Evolutionary conservation across 2,888 invertebrate species (phyloP).

Genomic region (Drosophila kokeensis): DNA sequence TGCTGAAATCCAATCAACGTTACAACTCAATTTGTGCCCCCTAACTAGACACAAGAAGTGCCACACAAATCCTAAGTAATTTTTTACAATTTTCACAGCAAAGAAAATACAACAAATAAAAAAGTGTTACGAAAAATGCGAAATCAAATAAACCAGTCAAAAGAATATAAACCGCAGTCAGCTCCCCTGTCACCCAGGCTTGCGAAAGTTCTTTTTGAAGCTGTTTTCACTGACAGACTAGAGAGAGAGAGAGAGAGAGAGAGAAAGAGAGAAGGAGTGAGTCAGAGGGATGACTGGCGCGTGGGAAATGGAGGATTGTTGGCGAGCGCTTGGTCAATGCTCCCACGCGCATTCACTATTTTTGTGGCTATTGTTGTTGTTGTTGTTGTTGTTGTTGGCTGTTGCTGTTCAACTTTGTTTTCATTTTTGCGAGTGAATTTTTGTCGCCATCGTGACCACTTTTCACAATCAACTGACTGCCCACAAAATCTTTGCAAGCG

Average conservation of each 20-base stretch:
- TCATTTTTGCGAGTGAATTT: constrained; percentile 75
- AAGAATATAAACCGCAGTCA: constrained; percentile 69
- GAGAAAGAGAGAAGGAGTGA: no score
- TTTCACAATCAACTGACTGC: constrained; percentile 75
- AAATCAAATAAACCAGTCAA: constrained; percentile 77
- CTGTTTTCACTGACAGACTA: constrained; percentile 18
- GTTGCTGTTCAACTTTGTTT: constrained; percentile 67
- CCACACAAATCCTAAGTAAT: constrained; percentile 61
- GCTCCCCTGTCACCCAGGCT: background rate
- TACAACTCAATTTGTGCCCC: constrained; percentile 66
- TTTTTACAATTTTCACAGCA: constrained; percentile 46
- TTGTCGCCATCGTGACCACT: constrained; percentile 75
- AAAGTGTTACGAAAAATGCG: constrained; percentile 17
- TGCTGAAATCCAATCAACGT: constrained; percentile 49
- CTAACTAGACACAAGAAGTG: constrained; percentile 47
- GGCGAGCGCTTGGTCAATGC: constrained; percentile 29
- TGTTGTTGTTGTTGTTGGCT: constrained; percentile 11
- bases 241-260: no score
- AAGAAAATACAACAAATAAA: background rate
- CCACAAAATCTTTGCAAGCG: constrained; percentile 55
- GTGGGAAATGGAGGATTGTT: constrained; percentile 11
- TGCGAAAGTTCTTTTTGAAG: constrained; percentile 58
- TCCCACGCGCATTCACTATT: constrained; percentile 15
- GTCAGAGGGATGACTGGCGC: background rate
- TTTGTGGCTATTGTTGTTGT: constrained; percentile 26